Conservation (phyloP, 2,797 vertebrate species). For the Mustela erminea region DNA sequence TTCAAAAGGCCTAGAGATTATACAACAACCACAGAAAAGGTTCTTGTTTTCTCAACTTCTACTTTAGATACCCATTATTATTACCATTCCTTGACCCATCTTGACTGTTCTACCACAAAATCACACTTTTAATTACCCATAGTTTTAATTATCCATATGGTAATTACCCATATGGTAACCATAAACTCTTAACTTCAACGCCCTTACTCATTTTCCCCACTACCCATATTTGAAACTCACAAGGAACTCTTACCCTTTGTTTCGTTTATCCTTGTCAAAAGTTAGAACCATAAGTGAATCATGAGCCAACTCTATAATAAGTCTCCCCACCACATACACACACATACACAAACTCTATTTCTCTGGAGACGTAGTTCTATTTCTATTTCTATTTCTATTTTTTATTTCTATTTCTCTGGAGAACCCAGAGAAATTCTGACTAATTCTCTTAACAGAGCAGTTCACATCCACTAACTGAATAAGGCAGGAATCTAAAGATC, state of each 20-base stretch:
- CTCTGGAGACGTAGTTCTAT: background rate
- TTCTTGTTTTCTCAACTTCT: background rate
- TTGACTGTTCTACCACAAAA: background rate
- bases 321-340: background rate
- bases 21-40: background rate
- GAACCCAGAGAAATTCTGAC: background rate
- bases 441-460: background rate
- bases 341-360: background rate
- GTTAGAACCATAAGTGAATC: background rate
- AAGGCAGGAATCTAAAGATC: background rate
- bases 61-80: background rate
- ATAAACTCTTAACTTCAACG: background rate
- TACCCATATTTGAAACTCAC: background rate
- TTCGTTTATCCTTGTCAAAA: background rate
- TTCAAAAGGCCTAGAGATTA: background rate
- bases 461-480: background rate
- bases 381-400: background rate
- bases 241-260: fast-evolving
- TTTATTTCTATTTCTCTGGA: background rate
- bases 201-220: background rate
- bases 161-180: background rate
- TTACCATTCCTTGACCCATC: background rate
- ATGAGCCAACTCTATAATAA: background rate
- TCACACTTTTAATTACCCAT: background rate
- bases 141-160: background rate